phyloP scores from a whole-genome alignment of 2,113 vertebrate genomes.

The Leuciscus idus region DNA sequence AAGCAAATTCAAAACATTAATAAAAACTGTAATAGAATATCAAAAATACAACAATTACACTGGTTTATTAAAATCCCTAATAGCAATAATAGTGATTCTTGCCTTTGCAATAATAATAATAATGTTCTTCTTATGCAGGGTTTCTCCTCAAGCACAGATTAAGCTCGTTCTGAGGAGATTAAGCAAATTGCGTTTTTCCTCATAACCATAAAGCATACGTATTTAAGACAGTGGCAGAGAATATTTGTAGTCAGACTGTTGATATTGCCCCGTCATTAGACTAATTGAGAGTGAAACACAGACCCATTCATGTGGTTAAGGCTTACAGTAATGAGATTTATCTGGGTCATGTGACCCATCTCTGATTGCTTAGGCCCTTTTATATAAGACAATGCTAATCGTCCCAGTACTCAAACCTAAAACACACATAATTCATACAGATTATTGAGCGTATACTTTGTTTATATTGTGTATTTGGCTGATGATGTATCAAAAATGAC shows the following conservation, averaged over 20 bases:
- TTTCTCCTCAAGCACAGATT: neutral
- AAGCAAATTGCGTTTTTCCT: neutral
- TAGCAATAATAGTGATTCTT: neutral
- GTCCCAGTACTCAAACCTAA: neutral
- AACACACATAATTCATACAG: conserved; percentile 15
- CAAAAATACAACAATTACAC: neutral
- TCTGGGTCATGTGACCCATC: conserved; percentile 38
- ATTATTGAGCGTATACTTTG: neutral
- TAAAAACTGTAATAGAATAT: neutral
- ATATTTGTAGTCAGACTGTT: neutral
- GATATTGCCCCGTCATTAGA: conserved; percentile 34
- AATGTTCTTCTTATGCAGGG: neutral
- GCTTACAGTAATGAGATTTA: conserved; percentile 62
- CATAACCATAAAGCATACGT: neutral
- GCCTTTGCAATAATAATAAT: neutral
- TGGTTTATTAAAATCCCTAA: neutral
- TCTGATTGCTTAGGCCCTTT: neutral
- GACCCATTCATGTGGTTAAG: conserved; percentile 56
- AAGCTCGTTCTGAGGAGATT: neutral
- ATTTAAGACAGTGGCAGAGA: neutral
- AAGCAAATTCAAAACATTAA: neutral
- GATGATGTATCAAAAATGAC: neutral
- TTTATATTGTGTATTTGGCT: conserved; percentile 36
- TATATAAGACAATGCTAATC: neutral
- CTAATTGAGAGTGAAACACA: conserved; percentile 51